Evolutionary conservation across 2,888 invertebrate species (phyloP), one percentile per base, ranked within the genome.

Genomic region (Eurois occulta): DNA sequence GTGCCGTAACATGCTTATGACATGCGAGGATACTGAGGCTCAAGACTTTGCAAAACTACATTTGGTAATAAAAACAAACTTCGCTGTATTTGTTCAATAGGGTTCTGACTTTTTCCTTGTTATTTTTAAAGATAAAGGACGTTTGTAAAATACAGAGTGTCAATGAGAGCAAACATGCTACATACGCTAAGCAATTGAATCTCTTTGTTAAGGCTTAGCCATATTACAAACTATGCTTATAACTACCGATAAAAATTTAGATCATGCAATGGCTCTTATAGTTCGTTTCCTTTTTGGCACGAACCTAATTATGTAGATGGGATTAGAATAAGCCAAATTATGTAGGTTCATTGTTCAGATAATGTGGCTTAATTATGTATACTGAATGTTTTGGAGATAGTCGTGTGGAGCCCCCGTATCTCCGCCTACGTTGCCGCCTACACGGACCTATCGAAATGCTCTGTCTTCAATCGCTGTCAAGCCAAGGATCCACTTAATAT

Each of bases 361-460:
- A 91, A 91, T 92, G 86, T 75, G 83, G 79, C 83, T 85, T 87
- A 88, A 91, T 91, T 91, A 90, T 91, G 91, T 87, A 86, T 91
- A 90, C 88, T 86, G 86, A 85, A 88, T 86, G 86, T 89, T 91
- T 90, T 85, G 89, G 84, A 87, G 89, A 88, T 91, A 89, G 89
- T 90, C 85, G 87, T 84, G 80, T 89, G 86, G 87, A 86, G 85
- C 84, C 85, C 83, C 84, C 86, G 85, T 86, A 82, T 77, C 78
- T 80, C 90, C 93, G 93, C 93, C 94, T 92, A 93, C 94, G 88
- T 88, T 46, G 71, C 88, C 91, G 88, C 94, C 94, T 90, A 94
- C 78, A 60, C 94, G 60, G 73, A 81, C 41, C 75, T 68, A 76
- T 81, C 67, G 72, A 85, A 62, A 78, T 85, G 80, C 84, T 79